A percentile compares a stretch with the other conserved stretches of the same genome.
phyloP scores from a whole-genome alignment of 1,140 invertebrate genomes.

The Lasaia peninsularis region DNA sequence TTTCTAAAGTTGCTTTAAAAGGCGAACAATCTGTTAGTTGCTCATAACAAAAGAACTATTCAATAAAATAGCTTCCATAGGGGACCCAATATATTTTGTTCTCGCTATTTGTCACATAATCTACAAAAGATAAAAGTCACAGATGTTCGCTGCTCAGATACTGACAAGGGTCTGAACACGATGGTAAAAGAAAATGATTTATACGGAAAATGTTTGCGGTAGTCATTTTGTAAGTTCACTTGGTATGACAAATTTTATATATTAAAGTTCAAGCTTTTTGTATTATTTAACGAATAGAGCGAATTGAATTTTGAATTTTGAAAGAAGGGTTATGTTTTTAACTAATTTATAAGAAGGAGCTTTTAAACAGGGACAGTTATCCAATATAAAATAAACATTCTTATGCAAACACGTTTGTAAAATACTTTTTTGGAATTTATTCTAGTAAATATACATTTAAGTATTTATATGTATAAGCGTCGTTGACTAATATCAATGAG shows the following conservation, averaged over 20 bases:
- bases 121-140: constrained; percentile 11
- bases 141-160: constrained; percentile 7
- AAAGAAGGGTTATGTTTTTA: too few species aligned
- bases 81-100: constrained; percentile 5
- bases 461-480: too few species aligned
- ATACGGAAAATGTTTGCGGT: constrained; percentile 1
- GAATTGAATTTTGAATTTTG: too few species aligned
- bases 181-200: constrained; percentile 10
- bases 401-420: too few species aligned
- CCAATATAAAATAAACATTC: too few species aligned
- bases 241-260: constrained; percentile 1
- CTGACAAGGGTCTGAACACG: constrained; percentile 9
- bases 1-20: not conserved
- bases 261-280: not conserved
- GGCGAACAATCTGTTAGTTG: not conserved
- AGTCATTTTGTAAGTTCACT: constrained; percentile 7
- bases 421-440: too few species aligned
- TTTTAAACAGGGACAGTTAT: too few species aligned
- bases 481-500: too few species aligned
- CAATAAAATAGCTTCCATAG: not conserved
- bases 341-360: too few species aligned
- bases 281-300: too few species aligned
- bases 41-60: constrained; percentile 5
- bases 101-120: constrained; percentile 9
- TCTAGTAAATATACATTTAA: too few species aligned